Base-by-base conservation (phyloP, 2,888 invertebrate species). In the Microdon myrmicae region DNA sequence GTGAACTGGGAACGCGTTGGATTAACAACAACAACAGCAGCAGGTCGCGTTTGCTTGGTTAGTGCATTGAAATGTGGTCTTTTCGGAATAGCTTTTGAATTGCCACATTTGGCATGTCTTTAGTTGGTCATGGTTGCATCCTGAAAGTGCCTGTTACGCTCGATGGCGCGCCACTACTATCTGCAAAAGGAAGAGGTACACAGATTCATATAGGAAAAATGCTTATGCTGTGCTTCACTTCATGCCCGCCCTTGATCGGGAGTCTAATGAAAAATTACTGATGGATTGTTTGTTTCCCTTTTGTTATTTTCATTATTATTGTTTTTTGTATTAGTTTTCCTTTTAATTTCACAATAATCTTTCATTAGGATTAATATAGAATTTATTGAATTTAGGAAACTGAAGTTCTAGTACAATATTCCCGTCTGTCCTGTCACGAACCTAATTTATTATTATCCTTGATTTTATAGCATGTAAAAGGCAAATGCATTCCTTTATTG, bases 81-180 rank as follows among this genome's bases (percentile, higher is more conserved):
- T 64, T 64, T 64, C 64, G 64, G 64, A 64, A 64, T 64, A 64
- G 64, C 64, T 64, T 64, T 58, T 64, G 64, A 58, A 64, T 64
- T 58, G 45, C 64, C 64, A 58, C 64, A 64, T 64, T 64, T 58
- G 64, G 64, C 58, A 58, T 64, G 64, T 64, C 64, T 64, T 64
- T 58, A 64, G 64, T 64, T 64, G 64, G 64, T 58, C 58, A 64
- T 64, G 64, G 58, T 64, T 64, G 58, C 58, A 64, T 64, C 64
- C 64, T 64, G 64, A 64, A 64, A 58, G 64, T 64, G 35, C 37
- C 41, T 53, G 47, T 58, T 64, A 34, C 47, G 14, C 34, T 35
- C 43, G 32, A 10, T 26, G 22, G 8, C 13, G 20, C 17, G 39
- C 48, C 51, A 49, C 43, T 56, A 29, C 37, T 19, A 22, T 31